Base-by-base conservation (phyloP, 2,888 invertebrate species). In the Sthenelais limicola region DNA sequence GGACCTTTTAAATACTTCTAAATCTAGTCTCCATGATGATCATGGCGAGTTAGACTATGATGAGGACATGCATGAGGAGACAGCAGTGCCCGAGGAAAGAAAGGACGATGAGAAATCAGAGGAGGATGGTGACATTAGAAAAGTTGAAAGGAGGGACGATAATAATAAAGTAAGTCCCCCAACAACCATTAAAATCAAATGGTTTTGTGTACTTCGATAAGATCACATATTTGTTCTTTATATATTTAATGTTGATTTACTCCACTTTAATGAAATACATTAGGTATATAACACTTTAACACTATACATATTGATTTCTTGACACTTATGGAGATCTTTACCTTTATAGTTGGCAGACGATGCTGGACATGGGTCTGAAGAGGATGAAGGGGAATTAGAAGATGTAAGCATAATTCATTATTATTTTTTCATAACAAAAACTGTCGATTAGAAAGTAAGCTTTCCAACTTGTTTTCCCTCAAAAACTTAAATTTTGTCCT, bases 31-130 rank as follows among this genome's bases (percentile, higher is more conserved):
- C 21, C 73, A 75, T 74, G 86, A 87, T 72, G 87, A 88, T 73
- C 86, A 87, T 69, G 85, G 84, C 3, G 88, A 88, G 73, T 77
- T 89, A 54, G 88, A 89, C 78, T 89, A 88, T 79, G 88, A 88
- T 76, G 87, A 85, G 62, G 82, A 81, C 66, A 82, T 77, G 21
- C 79, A 77, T n/a, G 82, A 77, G 12, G 72, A 66, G 12, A 67
- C 58, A 26, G 68, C 30, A 28, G 68, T 48, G 7, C 30, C 43
- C 30, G 52, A 68, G 52, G 68, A 51, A 32, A 68, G 49, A 48
- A 28, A 30, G 32, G 4, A 21, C 28, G 52, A 52, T 12, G 24
- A 52, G 26, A 30, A 9, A 30, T 56, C 24, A 30, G 32, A 26
- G 21, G n/a, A 9, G 21, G 15, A 24, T 24, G 24, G 51, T 74